phyloP scores from a whole-genome alignment of 2,113 vertebrate genomes.

The Orthonyx spaldingii region DNA sequence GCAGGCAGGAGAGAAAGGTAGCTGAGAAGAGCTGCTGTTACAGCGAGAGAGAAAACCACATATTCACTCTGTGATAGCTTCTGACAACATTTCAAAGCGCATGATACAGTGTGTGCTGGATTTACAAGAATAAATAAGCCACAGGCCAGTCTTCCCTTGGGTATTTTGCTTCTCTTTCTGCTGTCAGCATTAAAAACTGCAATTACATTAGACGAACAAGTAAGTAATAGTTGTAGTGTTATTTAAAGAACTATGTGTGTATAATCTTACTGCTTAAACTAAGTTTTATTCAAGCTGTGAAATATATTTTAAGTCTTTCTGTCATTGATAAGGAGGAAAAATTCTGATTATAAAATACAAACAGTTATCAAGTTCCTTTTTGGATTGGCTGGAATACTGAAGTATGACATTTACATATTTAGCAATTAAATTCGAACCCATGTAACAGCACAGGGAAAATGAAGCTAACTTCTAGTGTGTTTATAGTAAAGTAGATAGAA shows the following conservation, averaged over 20 bases:
- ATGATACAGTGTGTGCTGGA: not conserved
- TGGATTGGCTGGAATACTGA: not conserved
- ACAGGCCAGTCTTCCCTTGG: not conserved
- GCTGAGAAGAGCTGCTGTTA: not conserved
- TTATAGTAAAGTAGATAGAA: not conserved
- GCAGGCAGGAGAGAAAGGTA: not conserved
- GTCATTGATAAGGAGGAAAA: not conserved
- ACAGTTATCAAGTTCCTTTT: not conserved
- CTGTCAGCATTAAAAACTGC: not conserved
- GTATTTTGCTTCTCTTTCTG: not conserved
- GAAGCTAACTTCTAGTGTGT: not conserved
- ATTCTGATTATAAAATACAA: not conserved
- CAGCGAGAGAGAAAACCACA: not conserved
- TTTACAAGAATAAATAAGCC: not conserved
- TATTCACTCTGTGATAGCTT: not conserved
- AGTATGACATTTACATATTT: not conserved
- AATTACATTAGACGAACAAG: conserved; percentile 21
- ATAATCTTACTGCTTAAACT: not conserved
- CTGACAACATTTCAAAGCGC: not conserved
- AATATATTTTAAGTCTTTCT: not conserved
- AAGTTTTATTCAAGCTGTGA: not conserved
- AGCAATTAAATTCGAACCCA: not conserved
- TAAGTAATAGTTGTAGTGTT: conserved; percentile 18
- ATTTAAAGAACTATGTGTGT: not conserved
- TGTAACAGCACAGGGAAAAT: not conserved